A percentile compares a stretch with the other conserved stretches of the same genome.
Conservation (phyloP, 2,113 vertebrate genomes). For the Uria aalge region DNA sequence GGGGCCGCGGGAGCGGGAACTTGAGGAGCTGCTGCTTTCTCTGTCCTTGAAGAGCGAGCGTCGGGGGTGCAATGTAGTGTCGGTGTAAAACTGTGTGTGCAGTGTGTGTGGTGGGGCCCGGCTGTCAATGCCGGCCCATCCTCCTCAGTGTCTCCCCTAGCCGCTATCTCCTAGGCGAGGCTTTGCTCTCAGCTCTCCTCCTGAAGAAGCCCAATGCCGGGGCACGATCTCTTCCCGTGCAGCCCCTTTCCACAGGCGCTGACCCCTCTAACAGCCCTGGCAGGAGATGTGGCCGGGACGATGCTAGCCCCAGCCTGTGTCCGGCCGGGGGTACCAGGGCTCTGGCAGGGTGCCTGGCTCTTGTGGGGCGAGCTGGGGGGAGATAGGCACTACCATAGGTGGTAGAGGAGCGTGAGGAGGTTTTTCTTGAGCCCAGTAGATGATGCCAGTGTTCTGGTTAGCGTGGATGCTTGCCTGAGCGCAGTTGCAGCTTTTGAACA, state of each 20-base stretch:
- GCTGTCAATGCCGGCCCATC: neutral
- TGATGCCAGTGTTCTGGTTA: neutral
- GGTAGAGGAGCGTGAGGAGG: neutral
- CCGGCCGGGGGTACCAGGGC: neutral
- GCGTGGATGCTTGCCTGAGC: neutral
- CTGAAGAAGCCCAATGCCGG: neutral
- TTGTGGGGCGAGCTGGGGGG: fast-evolving
- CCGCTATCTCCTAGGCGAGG: fast-evolving
- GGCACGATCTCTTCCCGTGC: fast-evolving
- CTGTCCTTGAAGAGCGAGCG: neutral
- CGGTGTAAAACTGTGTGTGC: neutral
- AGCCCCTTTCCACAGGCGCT: neutral
- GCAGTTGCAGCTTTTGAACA: neutral
- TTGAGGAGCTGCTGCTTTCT: neutral
- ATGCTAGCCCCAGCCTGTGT: neutral
- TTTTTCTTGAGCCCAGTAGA: neutral
- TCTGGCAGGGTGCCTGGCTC: neutral
- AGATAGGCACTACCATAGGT: fast-evolving
- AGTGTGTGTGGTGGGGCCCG: neutral
- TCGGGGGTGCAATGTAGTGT: neutral
- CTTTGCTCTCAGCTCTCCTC: neutral
- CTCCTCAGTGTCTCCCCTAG: neutral
- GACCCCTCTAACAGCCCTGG: neutral
- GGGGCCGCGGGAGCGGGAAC: neutral
- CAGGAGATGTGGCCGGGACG: neutral